Evolutionary conservation across 2,888 invertebrate genomes (phyloP).

Genomic region (Dromius quadrimaculatus): DNA sequence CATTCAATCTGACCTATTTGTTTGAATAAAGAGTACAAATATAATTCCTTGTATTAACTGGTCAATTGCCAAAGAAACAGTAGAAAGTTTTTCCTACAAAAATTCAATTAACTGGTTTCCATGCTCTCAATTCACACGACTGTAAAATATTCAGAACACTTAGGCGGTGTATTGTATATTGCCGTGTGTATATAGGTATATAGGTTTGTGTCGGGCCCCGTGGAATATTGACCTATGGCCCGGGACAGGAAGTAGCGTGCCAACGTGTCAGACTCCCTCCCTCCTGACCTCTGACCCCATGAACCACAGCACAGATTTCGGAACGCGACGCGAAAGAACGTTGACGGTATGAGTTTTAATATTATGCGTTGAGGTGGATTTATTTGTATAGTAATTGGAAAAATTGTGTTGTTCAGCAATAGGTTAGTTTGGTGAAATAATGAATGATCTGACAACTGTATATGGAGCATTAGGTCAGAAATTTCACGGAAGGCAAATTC

Average conservation of each 20-base stretch:
- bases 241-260: constrained; percentile 50
- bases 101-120: constrained; percentile 9
- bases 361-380: too few species aligned
- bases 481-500: too few species aligned
- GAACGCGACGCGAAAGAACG: background rate
- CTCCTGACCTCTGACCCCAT: background rate
- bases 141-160: background rate
- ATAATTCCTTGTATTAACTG: too few species aligned
- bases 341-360: too few species aligned
- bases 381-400: too few species aligned
- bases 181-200: constrained; percentile 7
- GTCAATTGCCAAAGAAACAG: background rate
- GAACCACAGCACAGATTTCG: constrained; percentile 12
- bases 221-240: constrained; percentile 48
- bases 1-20: too few species aligned
- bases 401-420: too few species aligned
- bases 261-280: constrained; percentile 11
- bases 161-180: too few species aligned
- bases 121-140: background rate
- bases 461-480: too few species aligned
- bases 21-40: too few species aligned
- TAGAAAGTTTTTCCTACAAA: background rate
- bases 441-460: too few species aligned
- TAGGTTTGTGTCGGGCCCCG: constrained; percentile 29
- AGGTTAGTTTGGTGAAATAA: too few species aligned